A percentile compares a stretch with the other conserved stretches of the same genome.
Evolutionary conservation across 2,888 invertebrate genomes (phyloP).

Genomic region (Meliscaeva auricollis): DNA sequence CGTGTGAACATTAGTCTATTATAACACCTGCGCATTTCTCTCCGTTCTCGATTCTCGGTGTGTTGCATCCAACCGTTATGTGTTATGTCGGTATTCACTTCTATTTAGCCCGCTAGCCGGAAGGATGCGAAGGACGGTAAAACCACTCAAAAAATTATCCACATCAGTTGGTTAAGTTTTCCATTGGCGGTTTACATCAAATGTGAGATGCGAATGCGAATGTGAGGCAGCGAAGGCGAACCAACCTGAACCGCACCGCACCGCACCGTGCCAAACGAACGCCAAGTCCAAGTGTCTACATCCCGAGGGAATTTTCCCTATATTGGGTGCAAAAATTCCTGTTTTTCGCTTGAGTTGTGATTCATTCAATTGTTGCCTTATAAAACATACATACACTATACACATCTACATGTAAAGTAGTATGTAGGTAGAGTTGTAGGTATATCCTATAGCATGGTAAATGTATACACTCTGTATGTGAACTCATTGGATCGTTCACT

Average conservation of each 20-base stretch:
- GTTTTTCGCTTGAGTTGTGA: constrained; percentile 71
- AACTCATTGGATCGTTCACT: constrained; percentile 43
- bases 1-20: constrained; percentile 83
- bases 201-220: constrained; percentile 61
- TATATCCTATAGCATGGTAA: no score
- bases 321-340: constrained; percentile 70
- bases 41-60: constrained; percentile 20
- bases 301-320: constrained; percentile 53
- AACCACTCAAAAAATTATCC: constrained; percentile 76
- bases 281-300: constrained; percentile 44
- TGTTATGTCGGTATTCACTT: constrained; percentile 23
- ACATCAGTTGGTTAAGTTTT: constrained; percentile 75
- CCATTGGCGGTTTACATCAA: constrained; percentile 75
- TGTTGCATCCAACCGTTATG: constrained; percentile 45
- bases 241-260: constrained; percentile 26
- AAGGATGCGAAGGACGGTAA: constrained; percentile 57
- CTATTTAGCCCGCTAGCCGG: constrained; percentile 1
- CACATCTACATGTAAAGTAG: not conserved
- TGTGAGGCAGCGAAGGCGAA: constrained; percentile 21
- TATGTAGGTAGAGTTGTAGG: no score
- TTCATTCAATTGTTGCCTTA: constrained; percentile 64
- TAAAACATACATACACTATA: not conserved
- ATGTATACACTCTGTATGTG: no score
- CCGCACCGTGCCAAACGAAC: not conserved
- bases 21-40: constrained; percentile 80